A percentile compares a stretch with the other conserved stretches of the same genome.
These are phyloP conservation scores for Drosophila paulistorum DNA, from an alignment of 1,140 invertebrate genomes.

Conservation along the genomic window DNA sequence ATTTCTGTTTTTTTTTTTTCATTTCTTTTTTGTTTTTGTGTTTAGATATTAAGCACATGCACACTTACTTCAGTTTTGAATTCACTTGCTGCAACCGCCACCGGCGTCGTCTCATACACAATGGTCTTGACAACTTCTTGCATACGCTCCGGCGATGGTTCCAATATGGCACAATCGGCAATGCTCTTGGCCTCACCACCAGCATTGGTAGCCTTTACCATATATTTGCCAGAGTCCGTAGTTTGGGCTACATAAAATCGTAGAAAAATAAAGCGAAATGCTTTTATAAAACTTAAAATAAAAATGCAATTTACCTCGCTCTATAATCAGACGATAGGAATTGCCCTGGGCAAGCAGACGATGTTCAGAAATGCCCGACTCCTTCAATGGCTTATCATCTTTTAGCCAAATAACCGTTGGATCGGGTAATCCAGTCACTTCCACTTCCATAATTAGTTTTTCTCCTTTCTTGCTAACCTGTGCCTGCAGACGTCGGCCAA, in stretches of 20 bases:
- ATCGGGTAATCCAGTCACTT: conserved; percentile 90
- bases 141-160: conserved; percentile 88
- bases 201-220: conserved; percentile 88
- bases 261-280: not conserved
- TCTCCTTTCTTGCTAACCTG: conserved; percentile 89
- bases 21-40: not conserved
- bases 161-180: conserved; percentile 90
- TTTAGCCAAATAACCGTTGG: conserved; percentile 90
- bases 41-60: conserved; percentile 82
- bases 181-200: conserved; percentile 91
- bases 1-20: no score
- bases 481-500: conserved; percentile 90
- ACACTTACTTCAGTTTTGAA: conserved; percentile 83
- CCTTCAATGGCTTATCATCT: conserved; percentile 86
- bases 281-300: not conserved
- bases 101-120: conserved; percentile 84
- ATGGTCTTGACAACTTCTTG: conserved; percentile 88
- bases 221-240: conserved; percentile 88
- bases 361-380: conserved; percentile 81
- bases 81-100: conserved; percentile 58
- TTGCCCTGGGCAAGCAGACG: conserved; percentile 87
- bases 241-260: conserved; percentile 76
- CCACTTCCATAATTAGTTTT: conserved; percentile 90
- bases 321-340: conserved; percentile 87
- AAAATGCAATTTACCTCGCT: conserved; percentile 85